Evolutionary conservation across 2,113 vertebrate species (phyloP).

Genomic region (Lampris incognitus): DNA sequence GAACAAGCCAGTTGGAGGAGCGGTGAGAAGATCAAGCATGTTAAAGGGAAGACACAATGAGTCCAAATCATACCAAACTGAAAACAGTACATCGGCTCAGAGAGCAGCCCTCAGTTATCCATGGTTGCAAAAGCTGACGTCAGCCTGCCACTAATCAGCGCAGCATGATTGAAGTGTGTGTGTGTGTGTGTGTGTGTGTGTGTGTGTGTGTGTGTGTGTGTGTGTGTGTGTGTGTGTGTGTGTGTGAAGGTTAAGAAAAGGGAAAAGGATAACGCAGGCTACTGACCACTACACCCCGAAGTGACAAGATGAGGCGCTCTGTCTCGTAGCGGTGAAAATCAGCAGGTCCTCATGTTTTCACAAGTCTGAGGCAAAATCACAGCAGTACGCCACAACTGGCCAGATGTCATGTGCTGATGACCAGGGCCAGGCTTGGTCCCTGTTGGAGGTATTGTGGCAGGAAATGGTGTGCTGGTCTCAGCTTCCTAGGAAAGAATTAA

Average conservation of each 20-base stretch:
- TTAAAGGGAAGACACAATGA: too few relatives aligned
- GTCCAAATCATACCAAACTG: background rate
- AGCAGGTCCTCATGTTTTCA: constrained; percentile 61
- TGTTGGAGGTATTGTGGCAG: background rate
- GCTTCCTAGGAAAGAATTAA: background rate
- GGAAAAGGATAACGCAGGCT: constrained; percentile 41
- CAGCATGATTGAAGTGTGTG: constrained; percentile 42
- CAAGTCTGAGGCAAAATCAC: constrained; percentile 58
- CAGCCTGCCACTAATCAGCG: constrained; percentile 60
- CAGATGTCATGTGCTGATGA: constrained; percentile 68
- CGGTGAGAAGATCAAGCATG: too few relatives aligned
- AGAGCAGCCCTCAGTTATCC: constrained; percentile 22
- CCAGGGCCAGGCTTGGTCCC: constrained; percentile 16
- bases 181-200: constrained; percentile 51
- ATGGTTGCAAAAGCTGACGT: constrained; percentile 14
- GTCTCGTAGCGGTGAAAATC: constrained; percentile 58
- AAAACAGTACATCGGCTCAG: constrained; percentile 5
- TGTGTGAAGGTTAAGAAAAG: constrained; percentile 71
- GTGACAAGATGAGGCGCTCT: constrained; percentile 57
- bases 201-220: too few relatives aligned
- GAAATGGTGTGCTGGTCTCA: constrained; percentile 23
- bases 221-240: constrained; percentile 25
- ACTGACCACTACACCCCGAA: constrained; percentile 65
- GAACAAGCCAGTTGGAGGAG: too few relatives aligned
- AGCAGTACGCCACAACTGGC: constrained; percentile 66